Evolutionary conservation across 2,797 vertebrate genomes (phyloP), one percentile per base, ranked within the genome.

Genomic region (Helicolenus hilgendorfi): DNA sequence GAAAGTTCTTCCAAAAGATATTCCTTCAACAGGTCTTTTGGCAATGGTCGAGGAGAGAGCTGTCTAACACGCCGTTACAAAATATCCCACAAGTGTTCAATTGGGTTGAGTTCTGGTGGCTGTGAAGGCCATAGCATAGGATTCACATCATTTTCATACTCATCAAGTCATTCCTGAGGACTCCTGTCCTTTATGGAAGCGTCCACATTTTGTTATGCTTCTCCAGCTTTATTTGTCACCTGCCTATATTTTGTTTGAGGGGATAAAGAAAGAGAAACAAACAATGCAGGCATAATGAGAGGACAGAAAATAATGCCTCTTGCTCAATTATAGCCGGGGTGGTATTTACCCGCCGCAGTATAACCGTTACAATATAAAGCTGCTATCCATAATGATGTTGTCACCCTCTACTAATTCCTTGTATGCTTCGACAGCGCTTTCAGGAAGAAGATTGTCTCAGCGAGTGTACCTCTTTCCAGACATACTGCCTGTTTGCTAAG

Each of bases 321-420:
- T 26, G 67, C 62, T 84, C 62, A 64, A 60, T 89, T 89, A 86
- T 77, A 49, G 55, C 27, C 58, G 1, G 72, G 82, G 26, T 63
- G 77, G 70, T 84, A 84, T 87, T 87, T 76, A 89, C 49, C 78
- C 87, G 79, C 74, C 58, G 35, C 53, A 10, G 24, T 63, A 24
- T 3, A 82, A 79, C 68, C 14, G 33, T 67, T 82, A 78, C 53
- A 88, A 59, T 72, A 78, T 77, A 76, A 85, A 91, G 77, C 88
- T 56, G 59, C 68, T 74, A 31, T 89, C 81, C 85, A 60, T 89
- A 74, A 92, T 68, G 29, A 83, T 89, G 89, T 91, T 87, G 90
- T 92, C 94, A 93, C 89, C 84, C 63, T 74, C 41, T 15, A 76
- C 78, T 97, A 95, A 97, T 96, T 91, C 94, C 92, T 73, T 64